Evolutionary conservation across 2,113 vertebrate genomes (phyloP).

Genomic region (Scomber scombrus): DNA sequence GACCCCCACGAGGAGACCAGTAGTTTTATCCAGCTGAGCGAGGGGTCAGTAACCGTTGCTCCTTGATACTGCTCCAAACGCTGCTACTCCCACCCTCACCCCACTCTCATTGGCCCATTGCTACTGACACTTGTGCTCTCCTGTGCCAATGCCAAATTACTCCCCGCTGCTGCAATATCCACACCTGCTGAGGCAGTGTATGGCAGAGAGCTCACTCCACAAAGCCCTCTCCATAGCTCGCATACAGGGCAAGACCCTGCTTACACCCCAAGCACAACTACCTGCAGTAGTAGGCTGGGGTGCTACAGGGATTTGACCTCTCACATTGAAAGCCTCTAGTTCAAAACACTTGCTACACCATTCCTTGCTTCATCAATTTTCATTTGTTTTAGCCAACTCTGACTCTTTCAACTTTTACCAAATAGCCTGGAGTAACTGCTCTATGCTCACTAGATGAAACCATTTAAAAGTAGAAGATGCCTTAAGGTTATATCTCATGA

Average conservation of each 20-base stretch:
- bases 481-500: not conserved
- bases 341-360: constrained; percentile 51
- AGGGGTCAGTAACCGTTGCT: constrained; percentile 87
- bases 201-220: constrained; percentile 50
- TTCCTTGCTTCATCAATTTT: constrained; percentile 58
- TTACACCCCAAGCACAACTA: constrained; percentile 21
- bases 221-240: constrained; percentile 57
- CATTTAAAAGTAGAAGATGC: not conserved
- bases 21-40: constrained; percentile 96
- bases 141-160: constrained; percentile 56
- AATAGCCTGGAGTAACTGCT: constrained; percentile 11
- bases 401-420: not conserved
- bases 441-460: not conserved
- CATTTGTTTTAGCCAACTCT: constrained; percentile 32
- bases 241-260: constrained; percentile 34
- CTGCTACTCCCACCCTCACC: constrained; percentile 72
- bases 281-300: constrained; percentile 36
- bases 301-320: constrained; percentile 17
- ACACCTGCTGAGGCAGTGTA: constrained; percentile 45
- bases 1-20: constrained; percentile 95
- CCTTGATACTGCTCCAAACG: constrained; percentile 61
- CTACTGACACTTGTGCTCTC: constrained; percentile 67
- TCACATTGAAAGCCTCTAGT: constrained; percentile 33
- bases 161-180: constrained; percentile 54
- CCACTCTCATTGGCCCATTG: constrained; percentile 74